A percentile compares a stretch with the other conserved stretches of the same genome.
Conservation (phyloP, 2,113 vertebrate genomes). For the Forbesichthys agassizii region DNA sequence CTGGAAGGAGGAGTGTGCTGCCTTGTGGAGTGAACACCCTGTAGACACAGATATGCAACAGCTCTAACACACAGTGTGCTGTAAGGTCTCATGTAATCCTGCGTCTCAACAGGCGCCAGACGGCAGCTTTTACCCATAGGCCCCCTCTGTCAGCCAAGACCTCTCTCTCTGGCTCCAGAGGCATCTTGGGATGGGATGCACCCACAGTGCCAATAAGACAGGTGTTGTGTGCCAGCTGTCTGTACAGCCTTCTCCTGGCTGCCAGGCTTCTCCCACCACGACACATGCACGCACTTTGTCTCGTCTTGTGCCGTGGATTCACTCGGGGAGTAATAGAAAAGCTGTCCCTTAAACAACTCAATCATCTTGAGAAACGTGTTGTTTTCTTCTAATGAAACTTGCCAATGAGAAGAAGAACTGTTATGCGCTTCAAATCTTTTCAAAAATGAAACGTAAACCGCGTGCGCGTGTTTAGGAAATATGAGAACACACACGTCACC, state of each 20-base stretch:
- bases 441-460: no score
- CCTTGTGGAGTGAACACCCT: constrained; percentile 50
- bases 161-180: constrained; percentile 64
- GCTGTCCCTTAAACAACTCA: constrained; percentile 21
- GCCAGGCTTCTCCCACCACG: constrained; percentile 28
- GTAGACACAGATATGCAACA: constrained; percentile 47
- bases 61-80: constrained; percentile 57
- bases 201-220: constrained; percentile 68
- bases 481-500: no score
- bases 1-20: constrained; percentile 14
- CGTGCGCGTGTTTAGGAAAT: no score
- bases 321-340: constrained; percentile 32
- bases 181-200: constrained; percentile 67
- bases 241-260: constrained; percentile 33
- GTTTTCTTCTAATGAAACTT: neutral
- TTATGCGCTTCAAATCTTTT: no score
- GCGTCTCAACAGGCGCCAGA: constrained; percentile 62
- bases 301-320: constrained; percentile 19
- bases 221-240: constrained; percentile 76
- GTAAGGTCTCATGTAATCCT: constrained; percentile 70
- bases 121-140: constrained; percentile 69
- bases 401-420: no score
- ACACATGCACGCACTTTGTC: constrained; percentile 25
- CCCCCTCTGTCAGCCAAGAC: constrained; percentile 64
- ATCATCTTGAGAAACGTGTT: neutral